Base-by-base conservation (phyloP, 1,140 invertebrate genomes). In the Aphis gossypii region DNA sequence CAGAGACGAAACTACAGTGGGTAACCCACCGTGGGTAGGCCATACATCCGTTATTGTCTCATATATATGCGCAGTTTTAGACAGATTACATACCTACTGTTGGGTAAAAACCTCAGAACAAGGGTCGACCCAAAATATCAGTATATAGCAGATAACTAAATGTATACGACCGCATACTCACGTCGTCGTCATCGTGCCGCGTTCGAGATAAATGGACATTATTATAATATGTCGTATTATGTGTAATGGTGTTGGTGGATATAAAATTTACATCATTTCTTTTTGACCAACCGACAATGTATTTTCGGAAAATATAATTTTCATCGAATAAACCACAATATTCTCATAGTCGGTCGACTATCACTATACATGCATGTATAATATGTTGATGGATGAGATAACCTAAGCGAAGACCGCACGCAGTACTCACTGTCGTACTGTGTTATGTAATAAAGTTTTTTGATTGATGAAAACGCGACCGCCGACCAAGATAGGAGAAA, bases 401-500 rank as follows among this genome's bases (percentile, higher is more conserved):
- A 84, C 38, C 21, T 11, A 21, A 41, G 8, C 38, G 21, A 84
- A 25, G n/a, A 76, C 60, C 60, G 14, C 30, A n/a, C 14, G 60
- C 9, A 5, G 30, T 14, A n/a, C 14, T 30, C 23, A 14, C 23
- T 11, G 83, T 84, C 38, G 38, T 41, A 41, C 38, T 41, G 38
- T 84, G 38, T 84, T 41, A 84, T 2, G 23, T 83, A 38, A 83
- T 84, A 44, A 84, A 84, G 83, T 84, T 84, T 84, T 84, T 84
- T 41, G 83, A 84, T 84, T 84, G 83, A 84, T 84, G 83, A 84
- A 84, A 41, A 84, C 6, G 35, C 82, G n/a, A 25, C 83, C 8
- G 56, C 6, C 56, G 56, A 60, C 25, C 18, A 35, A 83, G 35
- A 38, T 38, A 9, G 76, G 21, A 83, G n/a, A 83, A 35, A 83